Conservation (phyloP, 2,113 vertebrate genomes). For the Felis chaus region DNA sequence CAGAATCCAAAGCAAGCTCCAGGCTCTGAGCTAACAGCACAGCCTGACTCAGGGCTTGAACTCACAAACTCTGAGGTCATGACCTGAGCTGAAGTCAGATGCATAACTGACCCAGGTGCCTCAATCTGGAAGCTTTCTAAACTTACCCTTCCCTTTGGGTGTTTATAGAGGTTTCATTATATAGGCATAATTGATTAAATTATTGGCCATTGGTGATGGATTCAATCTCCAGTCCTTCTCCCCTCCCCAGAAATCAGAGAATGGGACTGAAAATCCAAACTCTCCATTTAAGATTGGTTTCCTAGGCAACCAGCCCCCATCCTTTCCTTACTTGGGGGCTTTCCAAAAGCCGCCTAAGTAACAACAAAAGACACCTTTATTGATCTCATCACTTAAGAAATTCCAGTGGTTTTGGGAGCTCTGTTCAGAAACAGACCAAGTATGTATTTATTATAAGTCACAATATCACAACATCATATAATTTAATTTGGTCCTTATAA, state of each 20-base stretch:
- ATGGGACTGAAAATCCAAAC: background rate
- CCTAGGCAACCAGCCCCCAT: background rate
- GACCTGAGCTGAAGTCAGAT: no score
- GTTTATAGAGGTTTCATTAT: background rate
- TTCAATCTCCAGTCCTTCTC: background rate
- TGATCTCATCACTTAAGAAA: background rate
- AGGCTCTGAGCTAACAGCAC: no score
- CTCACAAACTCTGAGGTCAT: no score
- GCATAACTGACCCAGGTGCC: no score
- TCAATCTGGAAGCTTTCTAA: background rate
- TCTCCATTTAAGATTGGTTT: background rate
- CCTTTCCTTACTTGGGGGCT: background rate
- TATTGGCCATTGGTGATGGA: background rate
- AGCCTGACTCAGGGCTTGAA: no score
- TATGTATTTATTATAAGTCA: background rate
- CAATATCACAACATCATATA: background rate
- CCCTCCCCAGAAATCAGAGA: background rate
- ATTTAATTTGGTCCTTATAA: constrained; percentile 10
- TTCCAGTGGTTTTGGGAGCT: background rate
- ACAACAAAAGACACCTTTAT: background rate
- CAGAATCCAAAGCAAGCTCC: no score
- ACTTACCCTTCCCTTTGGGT: background rate
- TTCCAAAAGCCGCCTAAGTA: background rate
- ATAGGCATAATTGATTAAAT: background rate
- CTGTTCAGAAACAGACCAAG: background rate